Conservation (phyloP, 2,888 invertebrate species). For the Mesorhabditis belari region DNA sequence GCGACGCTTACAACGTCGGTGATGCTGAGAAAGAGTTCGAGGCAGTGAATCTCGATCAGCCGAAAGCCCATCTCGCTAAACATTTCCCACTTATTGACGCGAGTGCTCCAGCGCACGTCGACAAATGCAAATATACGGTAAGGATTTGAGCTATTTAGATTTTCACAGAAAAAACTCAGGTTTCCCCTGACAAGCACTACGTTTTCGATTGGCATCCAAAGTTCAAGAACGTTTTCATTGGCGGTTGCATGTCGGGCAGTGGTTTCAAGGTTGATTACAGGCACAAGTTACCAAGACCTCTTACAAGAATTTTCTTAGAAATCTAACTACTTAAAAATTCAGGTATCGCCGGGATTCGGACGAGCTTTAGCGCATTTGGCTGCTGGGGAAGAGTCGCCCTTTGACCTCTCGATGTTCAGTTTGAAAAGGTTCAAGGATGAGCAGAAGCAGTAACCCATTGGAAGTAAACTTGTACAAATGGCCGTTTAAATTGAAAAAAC, state of each 20-base stretch:
- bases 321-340: neutral
- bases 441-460: neutral
- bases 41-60: slow-evolving; percentile 8
- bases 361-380: slow-evolving; percentile 25
- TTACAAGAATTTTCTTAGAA: neutral
- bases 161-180: slow-evolving; percentile 9
- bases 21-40: slow-evolving; percentile 5
- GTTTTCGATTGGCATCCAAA: slow-evolving; percentile 22
- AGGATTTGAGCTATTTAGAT: neutral
- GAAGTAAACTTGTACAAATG: too few species aligned
- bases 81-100: neutral
- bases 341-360: slow-evolving; percentile 30
- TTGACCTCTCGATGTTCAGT: slow-evolving; percentile 23
- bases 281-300: neutral
- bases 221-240: slow-evolving; percentile 36
- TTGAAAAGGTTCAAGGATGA: neutral
- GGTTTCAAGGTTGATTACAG: slow-evolving; percentile 43
- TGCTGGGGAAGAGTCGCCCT: slow-evolving; percentile 18
- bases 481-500: too few species aligned
- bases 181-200: slow-evolving; percentile 28
- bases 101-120: slow-evolving; percentile 11
- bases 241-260: slow-evolving; percentile 45
- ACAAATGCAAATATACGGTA: slow-evolving; percentile 33
- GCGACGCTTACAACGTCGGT: slow-evolving; percentile 13
- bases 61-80: neutral